A percentile compares a stretch with the other conserved stretches of the same genome.
Conservation (phyloP, 1,140 invertebrate genomes). For the Planococcus citri region DNA sequence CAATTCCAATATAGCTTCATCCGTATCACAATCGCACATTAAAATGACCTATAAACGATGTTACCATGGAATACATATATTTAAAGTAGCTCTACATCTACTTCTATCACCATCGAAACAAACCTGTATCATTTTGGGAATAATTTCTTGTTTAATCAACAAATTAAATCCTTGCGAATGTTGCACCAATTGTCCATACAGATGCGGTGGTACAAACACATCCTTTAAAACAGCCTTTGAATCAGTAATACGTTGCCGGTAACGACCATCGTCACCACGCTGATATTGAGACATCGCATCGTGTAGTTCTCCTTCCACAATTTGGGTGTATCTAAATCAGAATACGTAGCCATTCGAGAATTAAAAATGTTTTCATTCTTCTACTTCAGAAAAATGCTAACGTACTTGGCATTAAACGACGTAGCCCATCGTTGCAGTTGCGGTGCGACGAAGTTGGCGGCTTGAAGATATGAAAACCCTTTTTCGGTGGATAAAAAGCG, state of each 20-base stretch:
- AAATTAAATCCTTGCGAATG: constrained; percentile 48
- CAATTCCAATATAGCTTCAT: constrained; percentile 53
- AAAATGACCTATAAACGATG: constrained; percentile 26
- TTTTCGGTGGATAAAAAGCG: constrained; percentile 62
- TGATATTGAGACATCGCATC: constrained; percentile 75
- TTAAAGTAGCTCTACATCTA: too few species aligned
- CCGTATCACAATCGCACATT: constrained; percentile 41
- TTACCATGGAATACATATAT: neutral
- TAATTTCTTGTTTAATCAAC: constrained; percentile 31
- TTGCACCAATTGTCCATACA: constrained; percentile 75
- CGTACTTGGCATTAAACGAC: constrained; percentile 55
- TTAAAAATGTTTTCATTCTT: too few species aligned
- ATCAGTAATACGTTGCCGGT: constrained; percentile 35
- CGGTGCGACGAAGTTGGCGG: constrained; percentile 53
- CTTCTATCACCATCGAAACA: neutral
- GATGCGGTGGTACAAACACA: constrained; percentile 64
- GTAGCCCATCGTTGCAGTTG: constrained; percentile 66
- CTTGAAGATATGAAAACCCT: constrained; percentile 53
- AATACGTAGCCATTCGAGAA: constrained; percentile 19
- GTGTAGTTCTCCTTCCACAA: constrained; percentile 77
- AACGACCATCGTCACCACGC: constrained; percentile 63
- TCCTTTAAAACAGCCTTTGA: constrained; percentile 5
- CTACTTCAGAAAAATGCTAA: constrained; percentile 17
- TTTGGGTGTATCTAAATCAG: constrained; percentile 58
- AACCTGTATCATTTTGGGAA: constrained; percentile 35